Conservation (phyloP, 2,113 vertebrate species). For the Pedionomus torquatus region DNA sequence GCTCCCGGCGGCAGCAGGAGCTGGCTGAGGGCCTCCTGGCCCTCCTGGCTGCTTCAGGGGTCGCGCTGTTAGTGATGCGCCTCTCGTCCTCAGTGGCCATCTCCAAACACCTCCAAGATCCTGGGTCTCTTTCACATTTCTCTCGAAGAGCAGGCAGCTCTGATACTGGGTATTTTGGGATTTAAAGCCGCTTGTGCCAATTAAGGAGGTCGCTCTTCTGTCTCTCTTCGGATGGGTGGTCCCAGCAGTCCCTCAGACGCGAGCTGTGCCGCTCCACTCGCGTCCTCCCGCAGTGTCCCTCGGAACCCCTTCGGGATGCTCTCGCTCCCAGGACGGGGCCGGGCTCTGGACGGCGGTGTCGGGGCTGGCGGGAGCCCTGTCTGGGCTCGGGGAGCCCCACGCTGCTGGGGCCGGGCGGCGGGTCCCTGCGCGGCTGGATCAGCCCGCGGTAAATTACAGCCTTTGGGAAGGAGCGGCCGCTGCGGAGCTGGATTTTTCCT, state of each 20-base stretch:
- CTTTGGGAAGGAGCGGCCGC: background rate
- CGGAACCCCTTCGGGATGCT: background rate
- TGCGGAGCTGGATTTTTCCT: slow-evolving; percentile 34
- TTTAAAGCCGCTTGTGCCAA: background rate
- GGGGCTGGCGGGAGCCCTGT: background rate
- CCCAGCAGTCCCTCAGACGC: background rate
- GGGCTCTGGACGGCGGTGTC: accelerated
- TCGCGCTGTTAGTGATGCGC: background rate
- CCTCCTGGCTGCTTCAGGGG: no score
- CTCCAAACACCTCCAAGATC: background rate
- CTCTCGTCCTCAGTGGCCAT: background rate
- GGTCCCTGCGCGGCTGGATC: background rate
- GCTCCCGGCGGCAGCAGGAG: background rate
- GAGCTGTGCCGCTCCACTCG: background rate
- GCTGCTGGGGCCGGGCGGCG: background rate
- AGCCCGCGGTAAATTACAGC: slow-evolving; percentile 15
- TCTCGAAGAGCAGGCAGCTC: background rate
- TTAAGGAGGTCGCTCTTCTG: background rate
- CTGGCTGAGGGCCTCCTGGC: no score
- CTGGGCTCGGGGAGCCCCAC: background rate
- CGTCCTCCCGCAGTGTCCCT: background rate
- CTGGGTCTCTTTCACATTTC: background rate
- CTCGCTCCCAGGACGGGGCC: no score
- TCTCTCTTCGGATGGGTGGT: background rate
- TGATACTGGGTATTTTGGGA: background rate